Base-by-base conservation (phyloP, 2,113 vertebrate species). In the Ameiurus melas region DNA sequence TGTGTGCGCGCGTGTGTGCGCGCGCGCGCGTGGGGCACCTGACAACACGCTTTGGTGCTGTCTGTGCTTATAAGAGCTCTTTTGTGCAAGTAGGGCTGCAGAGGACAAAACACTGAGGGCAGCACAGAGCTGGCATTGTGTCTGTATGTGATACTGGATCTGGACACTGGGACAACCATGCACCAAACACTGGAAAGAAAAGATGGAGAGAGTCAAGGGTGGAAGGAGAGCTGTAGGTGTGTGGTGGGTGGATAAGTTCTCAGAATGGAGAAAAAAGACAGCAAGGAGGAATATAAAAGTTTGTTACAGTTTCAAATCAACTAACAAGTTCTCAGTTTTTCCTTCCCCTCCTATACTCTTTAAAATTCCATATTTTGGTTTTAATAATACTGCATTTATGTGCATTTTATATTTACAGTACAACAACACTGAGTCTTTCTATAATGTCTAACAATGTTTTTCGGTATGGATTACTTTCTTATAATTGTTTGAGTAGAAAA, bases 121-220 rank as follows among this genome's bases (percentile, higher is more conserved):
- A 90, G 89, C 43, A 96, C 95, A 96, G 93, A 91, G 92, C 55
- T 19, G 60, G 86, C 92, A 93, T 95, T 96, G 95, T 95, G 92
- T 90, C 73, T 43, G 9, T 89, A 83, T 53, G 90, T 55, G 90
- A 92, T 91, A 93, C 91, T 89, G 93, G 94, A 94, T 90, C 94
- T 91, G 90, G 27, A 90, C 86, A 22, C 90, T 85, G 64, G 89
- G 73, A 87, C 83, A 81, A 27, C 85, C 89, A 13, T 80, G 91
- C 62, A 86, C 88, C 27, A 39, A 80, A 73, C 85, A 84, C 82
- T 33, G 51, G 70, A 25, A 83, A 22, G 30, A 73, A 80, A 16
- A 83, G 39, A 78, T 20, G 47, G 60, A 87, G 39, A 71, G 80
- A 80, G 60, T 68, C 51, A 87, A 3, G 51, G 55, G 30, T 53